Conservation (phyloP, 2,113 vertebrate species). For the Muntiacus muntjak region DNA sequence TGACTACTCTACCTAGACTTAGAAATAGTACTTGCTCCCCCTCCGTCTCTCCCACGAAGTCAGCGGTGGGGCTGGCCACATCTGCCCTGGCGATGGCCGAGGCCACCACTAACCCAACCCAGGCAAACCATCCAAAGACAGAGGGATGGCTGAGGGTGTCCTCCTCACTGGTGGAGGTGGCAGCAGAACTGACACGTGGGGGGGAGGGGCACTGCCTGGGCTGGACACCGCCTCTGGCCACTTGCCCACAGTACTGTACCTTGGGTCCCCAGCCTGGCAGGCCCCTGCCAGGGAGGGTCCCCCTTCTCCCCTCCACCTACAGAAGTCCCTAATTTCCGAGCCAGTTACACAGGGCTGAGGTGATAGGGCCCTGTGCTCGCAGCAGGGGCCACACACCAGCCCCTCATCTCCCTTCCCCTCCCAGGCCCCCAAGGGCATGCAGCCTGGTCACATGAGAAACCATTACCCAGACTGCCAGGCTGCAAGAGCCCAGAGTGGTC, state of each 20-base stretch:
- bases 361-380: neutral
- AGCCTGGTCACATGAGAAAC: neutral
- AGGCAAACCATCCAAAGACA: neutral
- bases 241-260: neutral
- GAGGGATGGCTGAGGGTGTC: neutral
- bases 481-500: too few species aligned
- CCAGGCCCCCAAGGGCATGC: neutral
- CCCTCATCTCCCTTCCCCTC: neutral
- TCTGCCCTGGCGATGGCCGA: neutral
- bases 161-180: neutral
- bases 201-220: too few species aligned
- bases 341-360: neutral
- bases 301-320: too few species aligned
- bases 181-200: neutral
- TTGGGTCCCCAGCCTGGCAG: neutral
- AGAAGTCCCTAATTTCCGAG: neutral
- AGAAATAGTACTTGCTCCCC: neutral
- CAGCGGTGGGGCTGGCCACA: neutral
- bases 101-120: neutral
- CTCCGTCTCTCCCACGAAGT: neutral
- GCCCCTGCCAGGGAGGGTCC: neutral
- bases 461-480: too few species aligned
- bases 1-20: neutral
- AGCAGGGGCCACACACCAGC: neutral
- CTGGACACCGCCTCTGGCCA: neutral